Conservation (phyloP, 2,888 invertebrate species). For the Arctia plantaginis region DNA sequence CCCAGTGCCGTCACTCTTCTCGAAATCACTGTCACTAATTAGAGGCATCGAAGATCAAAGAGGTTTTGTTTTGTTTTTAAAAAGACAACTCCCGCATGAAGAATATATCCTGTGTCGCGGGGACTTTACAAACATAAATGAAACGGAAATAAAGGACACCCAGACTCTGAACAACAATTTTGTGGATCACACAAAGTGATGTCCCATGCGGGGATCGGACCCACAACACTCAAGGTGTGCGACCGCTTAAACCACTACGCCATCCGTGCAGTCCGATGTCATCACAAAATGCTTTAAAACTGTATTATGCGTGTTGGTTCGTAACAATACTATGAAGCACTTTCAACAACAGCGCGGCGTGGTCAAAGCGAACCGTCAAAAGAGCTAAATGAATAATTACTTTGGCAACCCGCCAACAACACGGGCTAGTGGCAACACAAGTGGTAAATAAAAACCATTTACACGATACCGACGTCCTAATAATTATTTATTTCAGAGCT, state of each 20-base stretch:
- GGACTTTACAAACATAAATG: too few species aligned
- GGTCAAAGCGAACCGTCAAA: slow-evolving; percentile 28
- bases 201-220: too few species aligned
- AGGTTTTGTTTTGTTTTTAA: too few species aligned
- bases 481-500: slow-evolving; percentile 22
- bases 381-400: slow-evolving; percentile 36
- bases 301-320: neutral
- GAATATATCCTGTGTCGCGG: too few species aligned
- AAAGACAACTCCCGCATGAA: too few species aligned
- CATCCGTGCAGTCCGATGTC: too few species aligned
- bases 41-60: neutral
- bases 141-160: too few species aligned
- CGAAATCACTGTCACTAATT: neutral
- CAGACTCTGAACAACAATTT: too few species aligned
- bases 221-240: too few species aligned
- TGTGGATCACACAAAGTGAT: too few species aligned
- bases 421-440: slow-evolving; percentile 24
- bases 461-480: slow-evolving; percentile 12
- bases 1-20: too few species aligned
- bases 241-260: too few species aligned
- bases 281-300: neutral
- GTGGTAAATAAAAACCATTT: slow-evolving; percentile 32
- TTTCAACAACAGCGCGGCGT: slow-evolving; percentile 10
- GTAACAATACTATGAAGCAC: slow-evolving; percentile 11
- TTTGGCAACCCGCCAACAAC: slow-evolving; percentile 35